Percentiles rank a stretch among this genome's conserved stretches.
Evolutionary conservation across 2,888 invertebrate genomes (phyloP).

Genomic region (Apamea epomidion): DNA sequence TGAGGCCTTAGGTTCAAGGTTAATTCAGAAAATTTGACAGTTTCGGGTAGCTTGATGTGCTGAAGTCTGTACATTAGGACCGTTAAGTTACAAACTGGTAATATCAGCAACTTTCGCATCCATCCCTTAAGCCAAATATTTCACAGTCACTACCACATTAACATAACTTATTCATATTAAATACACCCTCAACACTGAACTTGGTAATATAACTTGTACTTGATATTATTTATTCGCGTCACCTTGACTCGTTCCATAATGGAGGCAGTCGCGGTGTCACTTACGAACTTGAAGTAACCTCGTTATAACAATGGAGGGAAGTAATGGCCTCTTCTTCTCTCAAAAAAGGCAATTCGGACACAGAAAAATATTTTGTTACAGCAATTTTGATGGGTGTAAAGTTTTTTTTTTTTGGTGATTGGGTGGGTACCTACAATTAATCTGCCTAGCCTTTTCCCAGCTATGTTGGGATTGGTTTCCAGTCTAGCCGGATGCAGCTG

Average conservation of each 20-base stretch:
- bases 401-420: not conserved
- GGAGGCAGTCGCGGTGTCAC: slow-evolving; percentile 52
- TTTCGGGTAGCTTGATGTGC: too few relatives aligned
- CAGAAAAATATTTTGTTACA: slow-evolving; percentile 57
- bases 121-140: slow-evolving; percentile 2
- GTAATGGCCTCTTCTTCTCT: slow-evolving; percentile 69
- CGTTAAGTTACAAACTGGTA: not conserved
- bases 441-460: not conserved
- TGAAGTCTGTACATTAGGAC: too few relatives aligned
- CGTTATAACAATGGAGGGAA: slow-evolving; percentile 68
- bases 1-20: too few relatives aligned
- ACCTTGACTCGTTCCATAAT: slow-evolving; percentile 45
- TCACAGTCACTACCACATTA: slow-evolving; percentile 9
- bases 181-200: slow-evolving; percentile 44
- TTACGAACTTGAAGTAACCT: slow-evolving; percentile 60
- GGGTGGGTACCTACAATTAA: not conserved
- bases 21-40: too few relatives aligned
- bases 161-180: slow-evolving; percentile 43
- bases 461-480: too few relatives aligned
- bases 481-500: too few relatives aligned
- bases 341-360: slow-evolving; percentile 70
- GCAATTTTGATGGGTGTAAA: slow-evolving; percentile 22
- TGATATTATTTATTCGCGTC: slow-evolving; percentile 56
- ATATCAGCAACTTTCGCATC: not conserved
- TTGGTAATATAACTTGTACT: slow-evolving; percentile 46